phyloP scores from a whole-genome alignment of 2,797 vertebrate genomes.

The Natrix natrix region DNA sequence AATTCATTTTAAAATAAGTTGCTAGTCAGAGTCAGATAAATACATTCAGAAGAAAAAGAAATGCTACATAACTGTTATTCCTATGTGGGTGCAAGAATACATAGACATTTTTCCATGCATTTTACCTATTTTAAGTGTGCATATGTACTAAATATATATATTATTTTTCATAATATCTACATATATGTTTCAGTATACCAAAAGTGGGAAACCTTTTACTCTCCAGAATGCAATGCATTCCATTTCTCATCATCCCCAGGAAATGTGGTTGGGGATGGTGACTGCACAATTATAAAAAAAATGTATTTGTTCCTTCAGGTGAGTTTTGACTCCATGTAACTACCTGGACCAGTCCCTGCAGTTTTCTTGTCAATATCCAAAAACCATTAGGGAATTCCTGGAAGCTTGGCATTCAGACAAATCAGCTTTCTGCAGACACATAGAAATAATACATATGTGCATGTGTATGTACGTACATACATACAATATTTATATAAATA shows the following conservation, averaged over 20 bases:
- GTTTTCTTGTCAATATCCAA: background rate
- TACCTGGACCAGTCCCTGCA: background rate
- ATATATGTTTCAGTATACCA: background rate
- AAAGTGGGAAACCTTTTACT: background rate
- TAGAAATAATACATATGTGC: background rate
- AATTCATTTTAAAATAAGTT: slow-evolving; percentile 60
- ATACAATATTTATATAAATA: background rate
- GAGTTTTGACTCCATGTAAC: background rate
- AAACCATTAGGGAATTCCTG: background rate
- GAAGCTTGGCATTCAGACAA: background rate
- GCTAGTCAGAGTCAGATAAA: slow-evolving; percentile 31
- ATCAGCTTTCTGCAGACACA: background rate
- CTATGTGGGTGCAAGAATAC: background rate
- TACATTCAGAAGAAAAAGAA: slow-evolving; percentile 41
- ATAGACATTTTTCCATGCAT: background rate
- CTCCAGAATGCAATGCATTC: background rate
- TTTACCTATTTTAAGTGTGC: accelerated
- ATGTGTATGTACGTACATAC: background rate
- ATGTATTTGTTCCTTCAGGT: background rate
- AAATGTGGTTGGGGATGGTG: background rate
- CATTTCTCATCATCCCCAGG: background rate
- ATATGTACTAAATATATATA: background rate
- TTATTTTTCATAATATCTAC: background rate
- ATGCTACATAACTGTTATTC: slow-evolving; percentile 19
- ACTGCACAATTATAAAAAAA: background rate